Conservation (phyloP, 2,888 invertebrate genomes). For the Coremacera marginata region DNA sequence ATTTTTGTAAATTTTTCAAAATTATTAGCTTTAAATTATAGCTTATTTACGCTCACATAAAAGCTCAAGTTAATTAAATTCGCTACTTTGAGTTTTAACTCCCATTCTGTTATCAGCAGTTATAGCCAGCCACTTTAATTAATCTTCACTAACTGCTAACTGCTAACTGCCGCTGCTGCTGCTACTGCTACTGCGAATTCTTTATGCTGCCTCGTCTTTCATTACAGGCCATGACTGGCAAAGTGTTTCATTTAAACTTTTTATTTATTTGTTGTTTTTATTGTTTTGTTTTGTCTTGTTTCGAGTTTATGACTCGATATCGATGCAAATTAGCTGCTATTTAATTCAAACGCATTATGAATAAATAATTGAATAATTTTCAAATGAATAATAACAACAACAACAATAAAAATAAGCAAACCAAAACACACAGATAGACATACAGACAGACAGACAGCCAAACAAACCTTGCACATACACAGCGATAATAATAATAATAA, state of each 20-base stretch:
- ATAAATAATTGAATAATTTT: slow-evolving; percentile 33
- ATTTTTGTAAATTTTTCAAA: too few relatives aligned
- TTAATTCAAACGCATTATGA: slow-evolving; percentile 36
- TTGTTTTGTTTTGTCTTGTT: not conserved
- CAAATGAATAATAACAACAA: not conserved
- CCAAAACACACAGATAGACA: too few relatives aligned
- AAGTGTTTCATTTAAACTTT: not conserved
- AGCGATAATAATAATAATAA: not conserved
- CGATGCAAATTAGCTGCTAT: slow-evolving; percentile 34
- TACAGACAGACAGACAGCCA: not conserved
- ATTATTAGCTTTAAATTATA: too few relatives aligned
- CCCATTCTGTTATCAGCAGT: too few relatives aligned
- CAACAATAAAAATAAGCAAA: too few relatives aligned
- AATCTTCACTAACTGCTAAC: not conserved
- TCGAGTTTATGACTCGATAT: slow-evolving; percentile 29
- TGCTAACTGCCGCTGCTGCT: not conserved
- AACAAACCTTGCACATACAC: not conserved
- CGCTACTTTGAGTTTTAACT: too few relatives aligned
- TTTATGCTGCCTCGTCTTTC: not conserved
- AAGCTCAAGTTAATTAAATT: too few relatives aligned
- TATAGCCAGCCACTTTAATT: too few relatives aligned
- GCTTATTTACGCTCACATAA: too few relatives aligned
- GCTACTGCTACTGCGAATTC: not conserved
- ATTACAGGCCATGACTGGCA: not conserved
- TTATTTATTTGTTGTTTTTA: not conserved